Conservation (phyloP, 2,797 vertebrate genomes). For the Lacerta bilineata region DNA sequence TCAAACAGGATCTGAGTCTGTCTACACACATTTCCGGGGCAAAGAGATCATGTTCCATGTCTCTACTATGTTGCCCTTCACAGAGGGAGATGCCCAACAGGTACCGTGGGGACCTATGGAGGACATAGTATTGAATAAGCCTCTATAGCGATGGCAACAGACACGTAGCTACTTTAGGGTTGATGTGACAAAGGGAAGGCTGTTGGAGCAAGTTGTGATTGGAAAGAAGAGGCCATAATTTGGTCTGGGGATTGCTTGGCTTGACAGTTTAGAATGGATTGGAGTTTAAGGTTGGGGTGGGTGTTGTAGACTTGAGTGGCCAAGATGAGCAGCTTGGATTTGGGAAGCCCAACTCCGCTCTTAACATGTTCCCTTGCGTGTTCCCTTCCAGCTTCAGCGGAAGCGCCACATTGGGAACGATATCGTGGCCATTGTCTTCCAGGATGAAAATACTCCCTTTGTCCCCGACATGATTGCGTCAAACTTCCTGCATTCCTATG, state of each 20-base stretch:
- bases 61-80: slow-evolving; percentile 92
- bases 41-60: slow-evolving; percentile 96
- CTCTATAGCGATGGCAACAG: background rate
- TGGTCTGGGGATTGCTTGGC: accelerated
- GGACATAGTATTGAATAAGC: background rate
- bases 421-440: slow-evolving; percentile 91
- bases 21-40: slow-evolving; percentile 90
- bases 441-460: slow-evolving; percentile 91
- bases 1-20: slow-evolving; percentile 90
- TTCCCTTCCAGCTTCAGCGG: slow-evolving; percentile 86
- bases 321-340: background rate
- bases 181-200: background rate
- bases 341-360: background rate
- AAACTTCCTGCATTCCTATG: slow-evolving; percentile 92
- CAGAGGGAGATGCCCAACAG: slow-evolving; percentile 93
- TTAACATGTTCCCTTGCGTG: background rate
- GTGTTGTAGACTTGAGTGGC: background rate
- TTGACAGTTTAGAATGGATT: background rate
- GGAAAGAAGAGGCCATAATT: background rate
- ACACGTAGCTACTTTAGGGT: background rate
- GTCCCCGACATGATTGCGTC: slow-evolving; percentile 90
- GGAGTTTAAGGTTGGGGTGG: slow-evolving; percentile 1
- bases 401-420: slow-evolving; percentile 95
- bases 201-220: background rate
- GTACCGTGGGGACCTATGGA: slow-evolving; percentile 68